Percentiles rank a stretch among this genome's conserved stretches.
phyloP scores from a whole-genome alignment of 2,888 invertebrate genomes.

The Synergus laeviventris region DNA sequence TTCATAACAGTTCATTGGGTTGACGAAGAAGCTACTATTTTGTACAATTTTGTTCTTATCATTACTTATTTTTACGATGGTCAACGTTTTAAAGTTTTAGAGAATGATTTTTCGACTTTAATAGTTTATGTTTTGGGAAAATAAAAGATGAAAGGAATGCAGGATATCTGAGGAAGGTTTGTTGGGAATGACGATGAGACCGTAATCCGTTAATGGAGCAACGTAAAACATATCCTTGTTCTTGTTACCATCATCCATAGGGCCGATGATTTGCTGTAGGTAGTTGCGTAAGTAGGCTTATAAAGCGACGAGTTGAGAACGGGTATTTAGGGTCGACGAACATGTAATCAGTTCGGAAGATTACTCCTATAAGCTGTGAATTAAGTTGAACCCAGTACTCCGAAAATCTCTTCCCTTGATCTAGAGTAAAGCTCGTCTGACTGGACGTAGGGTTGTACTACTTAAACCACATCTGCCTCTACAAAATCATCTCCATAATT shows the following conservation, averaged over 20 bases:
- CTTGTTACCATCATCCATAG: constrained; percentile 56
- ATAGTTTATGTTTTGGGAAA: background rate
- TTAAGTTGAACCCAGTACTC: background rate
- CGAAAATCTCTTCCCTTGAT: background rate
- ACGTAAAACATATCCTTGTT: constrained; percentile 56
- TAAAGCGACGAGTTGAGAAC: constrained; percentile 35
- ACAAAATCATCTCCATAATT: background rate
- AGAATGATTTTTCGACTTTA: background rate
- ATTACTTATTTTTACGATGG: too few species aligned
- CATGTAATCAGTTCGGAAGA: constrained; percentile 64
- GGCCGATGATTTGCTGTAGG: constrained; percentile 55
- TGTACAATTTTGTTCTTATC: too few species aligned
- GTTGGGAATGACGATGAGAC: background rate
- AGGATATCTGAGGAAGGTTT: constrained; percentile 35
- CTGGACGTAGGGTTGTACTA: background rate
- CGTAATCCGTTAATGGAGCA: constrained; percentile 64
- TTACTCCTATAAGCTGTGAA: constrained; percentile 51
- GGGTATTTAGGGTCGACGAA: constrained; percentile 53
- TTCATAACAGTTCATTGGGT: too few species aligned
- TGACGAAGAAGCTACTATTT: too few species aligned
- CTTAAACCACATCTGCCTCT: background rate
- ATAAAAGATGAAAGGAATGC: constrained; percentile 7
- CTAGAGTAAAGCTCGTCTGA: background rate
- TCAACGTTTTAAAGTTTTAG: too few species aligned
- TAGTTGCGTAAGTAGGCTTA: constrained; percentile 65